phyloP scores from a whole-genome alignment of 2,888 invertebrate genomes.

The Apodemia mormo region DNA sequence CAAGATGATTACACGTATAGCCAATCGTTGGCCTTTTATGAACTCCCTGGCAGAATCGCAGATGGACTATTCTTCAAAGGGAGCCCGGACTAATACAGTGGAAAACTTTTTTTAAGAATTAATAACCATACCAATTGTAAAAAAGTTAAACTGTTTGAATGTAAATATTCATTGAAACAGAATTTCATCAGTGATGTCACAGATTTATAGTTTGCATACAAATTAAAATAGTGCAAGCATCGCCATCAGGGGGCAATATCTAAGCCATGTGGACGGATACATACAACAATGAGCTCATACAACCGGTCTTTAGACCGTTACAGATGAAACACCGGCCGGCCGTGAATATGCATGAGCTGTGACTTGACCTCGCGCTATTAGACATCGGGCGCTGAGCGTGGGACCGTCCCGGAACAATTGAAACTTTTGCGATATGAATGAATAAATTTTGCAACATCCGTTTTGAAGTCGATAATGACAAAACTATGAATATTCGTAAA shows the following conservation, averaged over 20 bases:
- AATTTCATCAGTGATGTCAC: background rate
- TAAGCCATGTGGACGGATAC: slow-evolving; percentile 56
- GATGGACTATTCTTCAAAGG: too few species aligned
- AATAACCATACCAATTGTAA: background rate
- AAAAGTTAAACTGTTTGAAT: background rate
- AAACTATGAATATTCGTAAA: background rate
- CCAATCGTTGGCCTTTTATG: too few species aligned
- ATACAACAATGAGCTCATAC: slow-evolving; percentile 71
- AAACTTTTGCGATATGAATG: slow-evolving; percentile 45
- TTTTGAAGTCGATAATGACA: slow-evolving; percentile 4
- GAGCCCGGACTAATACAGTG: too few species aligned
- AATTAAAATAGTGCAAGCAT: slow-evolving; percentile 35
- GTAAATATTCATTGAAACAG: background rate
- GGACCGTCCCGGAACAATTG: slow-evolving; percentile 60
- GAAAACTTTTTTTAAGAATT: too few species aligned
- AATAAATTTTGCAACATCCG: slow-evolving; percentile 17
- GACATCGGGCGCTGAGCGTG: slow-evolving; percentile 69
- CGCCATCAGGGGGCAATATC: slow-evolving; percentile 37
- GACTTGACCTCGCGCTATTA: slow-evolving; percentile 78
- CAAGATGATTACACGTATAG: too few species aligned
- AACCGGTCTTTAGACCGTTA: slow-evolving; percentile 79
- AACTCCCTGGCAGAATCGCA: too few species aligned
- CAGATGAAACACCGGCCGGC: slow-evolving; percentile 69
- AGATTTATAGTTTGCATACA: slow-evolving; percentile 12
- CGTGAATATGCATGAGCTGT: slow-evolving; percentile 78